phyloP scores from a whole-genome alignment of 2,797 vertebrate species.

The Psittacula derbiana region DNA sequence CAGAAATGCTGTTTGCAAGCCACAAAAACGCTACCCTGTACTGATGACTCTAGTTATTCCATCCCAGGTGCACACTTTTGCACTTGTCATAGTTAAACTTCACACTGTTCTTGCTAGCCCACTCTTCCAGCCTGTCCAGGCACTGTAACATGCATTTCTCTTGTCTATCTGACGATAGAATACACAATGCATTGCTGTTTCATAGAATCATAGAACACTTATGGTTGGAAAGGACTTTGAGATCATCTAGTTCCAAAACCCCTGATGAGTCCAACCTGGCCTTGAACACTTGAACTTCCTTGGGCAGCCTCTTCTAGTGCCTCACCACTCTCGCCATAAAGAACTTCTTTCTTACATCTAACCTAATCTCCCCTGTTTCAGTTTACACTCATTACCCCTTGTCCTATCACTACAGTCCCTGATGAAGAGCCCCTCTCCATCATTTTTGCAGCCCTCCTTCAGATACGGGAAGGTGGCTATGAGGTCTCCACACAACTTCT shows the following conservation, averaged over 20 bases:
- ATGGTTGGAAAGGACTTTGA: neutral
- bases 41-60: neutral
- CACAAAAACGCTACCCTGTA: neutral
- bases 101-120: neutral
- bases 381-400: neutral
- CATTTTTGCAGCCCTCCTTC: neutral
- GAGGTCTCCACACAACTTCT: accelerated
- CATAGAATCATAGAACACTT: neutral
- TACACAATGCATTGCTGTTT: neutral
- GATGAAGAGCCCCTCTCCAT: neutral
- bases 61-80: neutral
- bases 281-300: neutral
- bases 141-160: neutral
- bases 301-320: neutral
- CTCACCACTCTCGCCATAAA: neutral
- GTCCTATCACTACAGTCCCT: neutral
- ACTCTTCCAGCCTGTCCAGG: neutral
- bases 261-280: neutral
- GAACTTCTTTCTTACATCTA: neutral
- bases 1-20: neutral
- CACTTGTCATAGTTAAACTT: neutral
- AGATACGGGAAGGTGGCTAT: neutral
- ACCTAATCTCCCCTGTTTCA: neutral
- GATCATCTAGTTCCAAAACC: neutral
- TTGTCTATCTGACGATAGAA: neutral